Conservation (phyloP, 2,888 invertebrate species). For the Mythimna pallens region DNA sequence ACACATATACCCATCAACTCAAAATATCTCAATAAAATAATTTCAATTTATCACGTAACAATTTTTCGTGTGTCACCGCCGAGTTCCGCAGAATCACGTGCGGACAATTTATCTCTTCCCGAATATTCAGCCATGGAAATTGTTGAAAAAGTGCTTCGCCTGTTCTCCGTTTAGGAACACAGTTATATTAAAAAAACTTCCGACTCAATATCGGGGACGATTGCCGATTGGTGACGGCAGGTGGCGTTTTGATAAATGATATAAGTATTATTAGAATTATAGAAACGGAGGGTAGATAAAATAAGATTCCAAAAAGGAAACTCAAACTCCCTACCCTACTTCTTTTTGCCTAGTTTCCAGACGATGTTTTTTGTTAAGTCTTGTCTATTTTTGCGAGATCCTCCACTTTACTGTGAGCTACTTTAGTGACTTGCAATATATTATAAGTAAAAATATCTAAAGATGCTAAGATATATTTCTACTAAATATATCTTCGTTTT, state of each 20-base stretch:
- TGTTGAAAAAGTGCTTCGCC: slow-evolving; percentile 55
- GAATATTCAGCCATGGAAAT: slow-evolving; percentile 67
- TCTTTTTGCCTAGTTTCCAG: not conserved
- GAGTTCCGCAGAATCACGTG: slow-evolving; percentile 74
- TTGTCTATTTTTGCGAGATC: not conserved
- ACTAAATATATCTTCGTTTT: no score
- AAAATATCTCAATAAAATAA: slow-evolving; percentile 51
- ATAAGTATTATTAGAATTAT: not conserved
- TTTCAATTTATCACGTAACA: slow-evolving; percentile 70
- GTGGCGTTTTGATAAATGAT: slow-evolving; percentile 48
- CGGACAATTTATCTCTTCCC: slow-evolving; percentile 73
- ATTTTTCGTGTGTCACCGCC: slow-evolving; percentile 75
- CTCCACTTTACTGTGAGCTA: not conserved
- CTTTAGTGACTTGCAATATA: no score
- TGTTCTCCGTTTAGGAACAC: slow-evolving; percentile 42
- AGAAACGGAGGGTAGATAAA: not conserved
- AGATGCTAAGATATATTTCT: no score
- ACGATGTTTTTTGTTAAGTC: not conserved
- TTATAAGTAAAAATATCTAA: no score
- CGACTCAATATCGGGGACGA: slow-evolving; percentile 56
- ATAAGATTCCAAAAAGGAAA: not conserved
- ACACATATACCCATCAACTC: slow-evolving; percentile 20
- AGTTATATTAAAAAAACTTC: slow-evolving; percentile 65
- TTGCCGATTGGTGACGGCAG: slow-evolving; percentile 34
- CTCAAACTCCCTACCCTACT: no score